A percentile compares a stretch with the other conserved stretches of the same genome.
Evolutionary conservation across 2,888 invertebrate genomes (phyloP).

Genomic region (Leptarthrus brevirostris): DNA sequence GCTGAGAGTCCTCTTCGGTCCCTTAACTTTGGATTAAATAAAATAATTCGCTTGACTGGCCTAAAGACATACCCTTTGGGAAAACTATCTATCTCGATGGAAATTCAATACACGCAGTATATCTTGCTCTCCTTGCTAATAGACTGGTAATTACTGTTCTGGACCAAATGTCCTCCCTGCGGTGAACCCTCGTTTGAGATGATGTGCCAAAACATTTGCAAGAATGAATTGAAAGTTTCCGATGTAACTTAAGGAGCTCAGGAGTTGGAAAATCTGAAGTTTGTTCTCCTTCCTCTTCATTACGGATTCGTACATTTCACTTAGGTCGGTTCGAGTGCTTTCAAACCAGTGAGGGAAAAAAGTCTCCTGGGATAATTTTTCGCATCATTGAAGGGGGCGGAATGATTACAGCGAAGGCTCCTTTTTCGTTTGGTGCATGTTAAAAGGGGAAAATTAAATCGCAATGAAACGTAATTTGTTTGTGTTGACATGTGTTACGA

Average conservation of each 20-base stretch:
- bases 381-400: constrained; percentile 52
- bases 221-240: not conserved
- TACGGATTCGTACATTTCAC: constrained; percentile 1
- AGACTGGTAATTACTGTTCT: constrained; percentile 54
- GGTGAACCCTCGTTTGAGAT: not conserved
- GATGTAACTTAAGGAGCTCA: not conserved
- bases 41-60: constrained; percentile 50
- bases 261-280: no score
- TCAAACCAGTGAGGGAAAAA: not conserved
- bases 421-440: not conserved
- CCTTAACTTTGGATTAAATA: constrained; percentile 37
- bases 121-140: constrained; percentile 48
- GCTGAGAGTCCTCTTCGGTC: not conserved
- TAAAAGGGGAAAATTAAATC: constrained; percentile 55
- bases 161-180: constrained; percentile 51
- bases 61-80: constrained; percentile 52
- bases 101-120: constrained; percentile 51
- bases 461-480: constrained; percentile 58
- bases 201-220: not conserved
- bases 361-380: constrained; percentile 52
- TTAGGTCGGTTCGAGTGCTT: not conserved
- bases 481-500: constrained; percentile 59
- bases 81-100: constrained; percentile 51
- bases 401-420: constrained; percentile 44
- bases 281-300: not conserved